Evolutionary conservation across 2,113 vertebrate species (phyloP), one percentile per base, ranked within the genome.

Genomic region (Mugil cephalus): DNA sequence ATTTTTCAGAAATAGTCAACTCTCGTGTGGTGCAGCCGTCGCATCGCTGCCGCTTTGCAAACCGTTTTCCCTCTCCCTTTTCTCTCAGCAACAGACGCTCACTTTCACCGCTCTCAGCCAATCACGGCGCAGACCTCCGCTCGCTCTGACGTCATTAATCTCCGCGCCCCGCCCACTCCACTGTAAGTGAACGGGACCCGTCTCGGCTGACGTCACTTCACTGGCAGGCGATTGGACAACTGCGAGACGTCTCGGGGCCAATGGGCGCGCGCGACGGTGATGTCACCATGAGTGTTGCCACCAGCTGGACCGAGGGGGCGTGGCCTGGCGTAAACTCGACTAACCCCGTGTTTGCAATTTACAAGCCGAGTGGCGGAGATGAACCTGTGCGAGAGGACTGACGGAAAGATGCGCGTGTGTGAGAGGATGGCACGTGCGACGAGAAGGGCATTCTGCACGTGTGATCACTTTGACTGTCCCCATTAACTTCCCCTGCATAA

Each of bases 41-140:
- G 69, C 34, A 74, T 66, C 62, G 35, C 12, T 74, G 46, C 69
- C 72, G 38, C 34, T 77, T 30, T 42, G 35, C 73, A 62, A 45
- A 55, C 42, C 18, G 10, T 67, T 77, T 76, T 61, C 70, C 48
- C 77, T 68, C 68, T 77, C 83, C 74, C 85, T 87, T 92, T 93
- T 93, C 94, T 94, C 94, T 93, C 95, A 95, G 95, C 95, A 95
- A 95, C 95, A 95, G 93, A 92, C 91, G 84, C 91, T 91, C 86
- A 77, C 91, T 87, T 86, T 88, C 87, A 70, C 54, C 17, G 40
- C 80, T 47, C 9, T 45, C 56, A 74, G 64, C 95, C 94, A 95
- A 95, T 94, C 88, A 77, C 45, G 0, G 40, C 50, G 50, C 77
- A 35, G 62, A 24, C 45, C 85, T 67, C 64, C 15, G 56, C 61